These are phyloP conservation scores for Lates japonicus DNA, from an alignment of 2,797 vertebrate genomes.

Conservation along the genomic window DNA sequence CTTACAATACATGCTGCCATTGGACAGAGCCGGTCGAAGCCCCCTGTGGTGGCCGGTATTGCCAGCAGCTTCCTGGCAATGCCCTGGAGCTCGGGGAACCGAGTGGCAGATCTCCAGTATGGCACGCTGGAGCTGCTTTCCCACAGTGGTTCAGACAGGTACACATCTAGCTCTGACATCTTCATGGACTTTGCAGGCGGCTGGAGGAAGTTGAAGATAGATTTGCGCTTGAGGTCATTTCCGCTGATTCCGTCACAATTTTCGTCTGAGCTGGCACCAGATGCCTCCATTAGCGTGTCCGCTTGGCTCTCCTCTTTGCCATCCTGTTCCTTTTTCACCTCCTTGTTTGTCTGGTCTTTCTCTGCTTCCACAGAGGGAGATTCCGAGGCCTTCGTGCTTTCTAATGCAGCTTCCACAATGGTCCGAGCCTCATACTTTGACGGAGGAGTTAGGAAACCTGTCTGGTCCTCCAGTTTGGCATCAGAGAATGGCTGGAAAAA, in stretches of 20 bases:
- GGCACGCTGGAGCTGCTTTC: conserved; percentile 62
- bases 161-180: conserved; percentile 76
- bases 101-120: conserved; percentile 81
- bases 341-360: conserved; percentile 13
- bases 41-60: conserved; percentile 82
- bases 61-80: conserved; percentile 81
- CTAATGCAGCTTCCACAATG: conserved; percentile 68
- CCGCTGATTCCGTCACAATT: not conserved
- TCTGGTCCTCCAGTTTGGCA: conserved; percentile 40
- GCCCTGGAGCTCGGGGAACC: conserved; percentile 77
- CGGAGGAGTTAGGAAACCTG: conserved; percentile 63
- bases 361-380: conserved; percentile 4
- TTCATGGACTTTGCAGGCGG: conserved; percentile 69
- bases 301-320: conserved; percentile 32
- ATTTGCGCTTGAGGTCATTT: conserved; percentile 76
- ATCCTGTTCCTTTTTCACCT: conserved; percentile 27
- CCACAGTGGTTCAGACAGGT: conserved; percentile 79
- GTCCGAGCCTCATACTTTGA: conserved; percentile 74
- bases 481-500: conserved; percentile 80
- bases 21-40: conserved; percentile 84
- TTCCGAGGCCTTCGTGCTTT: conserved; percentile 15
- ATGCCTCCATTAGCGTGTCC: not conserved
- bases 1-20: conserved; percentile 80
- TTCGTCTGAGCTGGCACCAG: conserved; percentile 41
- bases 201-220: conserved; percentile 68